Evolutionary conservation across 2,797 vertebrate genomes (phyloP).

Genomic region (Leptatherina wallacei): DNA sequence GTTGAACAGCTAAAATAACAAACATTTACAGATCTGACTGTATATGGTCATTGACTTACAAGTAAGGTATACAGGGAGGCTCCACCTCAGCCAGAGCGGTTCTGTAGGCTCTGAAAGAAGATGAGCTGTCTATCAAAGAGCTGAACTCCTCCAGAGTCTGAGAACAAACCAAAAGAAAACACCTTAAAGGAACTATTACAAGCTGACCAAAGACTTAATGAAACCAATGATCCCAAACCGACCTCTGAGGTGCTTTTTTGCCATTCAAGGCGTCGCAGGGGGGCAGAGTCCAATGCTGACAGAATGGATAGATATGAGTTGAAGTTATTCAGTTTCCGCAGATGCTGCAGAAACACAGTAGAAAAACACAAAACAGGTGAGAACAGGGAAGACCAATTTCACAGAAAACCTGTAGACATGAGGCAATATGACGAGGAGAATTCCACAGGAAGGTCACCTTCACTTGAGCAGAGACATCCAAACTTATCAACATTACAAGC

Average conservation of each 20-base stretch:
- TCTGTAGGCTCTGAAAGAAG: constrained; percentile 93
- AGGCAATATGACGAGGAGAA: not conserved
- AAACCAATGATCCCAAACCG: not conserved
- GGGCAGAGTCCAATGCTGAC: constrained; percentile 93
- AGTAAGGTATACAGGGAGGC: constrained; percentile 93
- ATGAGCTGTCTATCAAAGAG: constrained; percentile 94
- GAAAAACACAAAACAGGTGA: not conserved
- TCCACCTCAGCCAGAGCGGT: constrained; percentile 91
- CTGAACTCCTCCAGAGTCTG: constrained; percentile 93
- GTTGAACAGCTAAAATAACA: too few species aligned
- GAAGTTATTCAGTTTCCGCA: constrained; percentile 94
- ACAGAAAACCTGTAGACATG: not conserved
- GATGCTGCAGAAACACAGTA: constrained; percentile 81
- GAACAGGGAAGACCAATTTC: not conserved
- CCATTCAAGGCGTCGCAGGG: constrained; percentile 93
- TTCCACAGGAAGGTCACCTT: too few species aligned
- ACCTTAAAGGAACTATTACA: not conserved
- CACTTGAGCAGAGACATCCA: too few species aligned
- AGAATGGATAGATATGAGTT: constrained; percentile 96
- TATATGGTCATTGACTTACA: constrained; percentile 59
- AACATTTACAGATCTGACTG: too few species aligned
- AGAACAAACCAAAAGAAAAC: not conserved
- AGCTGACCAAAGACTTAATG: not conserved
- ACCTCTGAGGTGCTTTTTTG: constrained; percentile 94
- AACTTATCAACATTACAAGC: not conserved